A percentile compares a stretch with the other conserved stretches of the same genome.
Evolutionary conservation across 2,888 invertebrate species (phyloP).

Genomic region (Chymomyza fuscimana): DNA sequence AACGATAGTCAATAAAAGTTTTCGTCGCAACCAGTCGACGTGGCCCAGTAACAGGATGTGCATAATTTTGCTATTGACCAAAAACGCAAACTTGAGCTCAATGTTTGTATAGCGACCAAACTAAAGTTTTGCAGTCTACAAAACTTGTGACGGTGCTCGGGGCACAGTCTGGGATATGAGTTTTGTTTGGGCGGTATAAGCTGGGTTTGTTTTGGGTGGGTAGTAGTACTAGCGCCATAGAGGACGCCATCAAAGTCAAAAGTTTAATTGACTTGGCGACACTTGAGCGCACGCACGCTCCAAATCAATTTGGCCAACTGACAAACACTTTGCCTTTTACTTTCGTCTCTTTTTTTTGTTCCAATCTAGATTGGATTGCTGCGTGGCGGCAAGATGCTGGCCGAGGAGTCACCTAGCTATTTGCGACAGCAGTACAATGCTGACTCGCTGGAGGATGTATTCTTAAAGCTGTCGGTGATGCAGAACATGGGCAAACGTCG

Average conservation of each 20-base stretch:
- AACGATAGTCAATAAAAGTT: constrained; percentile 67
- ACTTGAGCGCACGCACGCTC: constrained; percentile 38
- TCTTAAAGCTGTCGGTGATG: constrained; percentile 88
- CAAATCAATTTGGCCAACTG: constrained; percentile 52
- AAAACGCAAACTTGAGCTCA: constrained; percentile 41
- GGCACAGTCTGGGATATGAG: constrained; percentile 3
- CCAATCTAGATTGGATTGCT: constrained; percentile 87
- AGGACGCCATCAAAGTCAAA: constrained; percentile 51
- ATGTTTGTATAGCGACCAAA: not conserved
- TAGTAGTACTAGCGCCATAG: not conserved
- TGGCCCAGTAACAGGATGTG: constrained; percentile 27
- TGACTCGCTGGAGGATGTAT: constrained; percentile 89
- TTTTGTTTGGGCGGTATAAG: not conserved
- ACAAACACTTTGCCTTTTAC: constrained; percentile 15
- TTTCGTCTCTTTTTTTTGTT: not conserved
- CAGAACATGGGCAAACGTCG: constrained; percentile 91
- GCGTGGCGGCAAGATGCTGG: constrained; percentile 91
- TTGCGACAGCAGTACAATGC: constrained; percentile 86
- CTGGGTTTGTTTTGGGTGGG: constrained; percentile 10
- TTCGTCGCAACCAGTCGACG: constrained; percentile 37
- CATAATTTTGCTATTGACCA: constrained; percentile 28
- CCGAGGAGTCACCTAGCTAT: constrained; percentile 88
- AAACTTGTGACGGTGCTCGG: constrained; percentile 17
- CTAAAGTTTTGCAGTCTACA: constrained; percentile 5
- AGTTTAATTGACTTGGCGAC: constrained; percentile 69